Base-by-base conservation (phyloP, 2,113 vertebrate species). In the Hippocampus guttulatus region DNA sequence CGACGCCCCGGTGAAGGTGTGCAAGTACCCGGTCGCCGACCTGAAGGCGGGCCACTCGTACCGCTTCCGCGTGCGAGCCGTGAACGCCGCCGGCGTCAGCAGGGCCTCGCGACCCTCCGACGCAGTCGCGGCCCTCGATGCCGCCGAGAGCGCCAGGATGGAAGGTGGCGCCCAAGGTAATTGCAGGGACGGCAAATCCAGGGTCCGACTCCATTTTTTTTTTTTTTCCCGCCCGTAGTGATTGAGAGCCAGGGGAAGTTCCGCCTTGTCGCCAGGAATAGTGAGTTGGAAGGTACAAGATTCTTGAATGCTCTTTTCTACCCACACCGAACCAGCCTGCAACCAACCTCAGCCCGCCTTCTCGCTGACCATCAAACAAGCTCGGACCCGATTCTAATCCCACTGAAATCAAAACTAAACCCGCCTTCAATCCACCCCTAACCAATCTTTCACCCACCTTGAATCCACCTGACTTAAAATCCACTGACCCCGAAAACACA, bases 11-110 rank as follows among this genome's bases (percentile, higher is more conserved):
- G 91, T 97, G 38, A 97, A 95, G 76, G 76, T 96, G 73, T 98
- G 96, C 86, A 95, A 95, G 76, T 97, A 97, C 80, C 97, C 96
- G 0, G 95, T 96, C 9, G 94, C 95, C 0, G 95, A 95, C 15
- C 91, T 99, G 52, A 86, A 79, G 0, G 88, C 94, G 58, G 96
- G 96, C 4, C 88, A 78, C 15, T 94, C 94, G 14, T 99, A 98
- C 74, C 69, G 89, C 40, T 99, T 99, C 92, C 91, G 95, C 0
- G 96, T 97, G 81, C 80, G 96, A 58, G 97, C 95, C 0, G 94
- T 98, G 77, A 99, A 99, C 88, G 96, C 84, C 0, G 88, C 92
- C 0, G 97, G 97, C 16, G 79, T 95, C 67, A 96, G 97, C 90
- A 91, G 93, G n/a, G 92, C 96, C 0, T 99, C 97, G n/a, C 90